Base-by-base conservation (phyloP, 2,113 vertebrate species). In the Macquaria australasica region DNA sequence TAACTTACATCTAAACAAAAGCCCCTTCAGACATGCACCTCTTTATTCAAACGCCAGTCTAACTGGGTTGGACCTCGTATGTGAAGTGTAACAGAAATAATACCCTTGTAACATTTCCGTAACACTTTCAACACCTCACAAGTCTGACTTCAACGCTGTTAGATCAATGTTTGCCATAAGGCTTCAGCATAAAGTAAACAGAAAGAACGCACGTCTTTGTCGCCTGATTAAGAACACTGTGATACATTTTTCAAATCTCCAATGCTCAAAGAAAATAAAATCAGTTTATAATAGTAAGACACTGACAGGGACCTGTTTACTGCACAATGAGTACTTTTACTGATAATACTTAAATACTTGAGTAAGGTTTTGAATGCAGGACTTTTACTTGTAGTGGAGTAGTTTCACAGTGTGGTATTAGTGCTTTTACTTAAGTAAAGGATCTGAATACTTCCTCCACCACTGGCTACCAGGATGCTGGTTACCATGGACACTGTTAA, bases 401-500 rank as follows among this genome's bases (percentile, higher is more conserved):
- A 64, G 21, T 64, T 39, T 5, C 37, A 66, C 63, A n/a, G 12
- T 25, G 6, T 39, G 6, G n/a, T 21, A 0, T 18, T 18, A 28
- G 25, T 34, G n/a, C 43, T 63, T 63, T 37, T 31, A 15, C 18
- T 34, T 11, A 9, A 37, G 2, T 20, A 28, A 50, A 64, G 2
- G 23, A 56, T 31, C 50, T 43, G 50, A 28, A 8, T 34, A 68
- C 11, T 43, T 68, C 64, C 7, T 68, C 51, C 7, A 21, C 11
- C 11, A 18, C n/a, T 31, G 48, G 23, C 14, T 10, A 11, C n/a
- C 25, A 4, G 58, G 82, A 51, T 60, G 63, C 14, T 11, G 5
- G 77, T 86, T 23, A 34, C 77, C 63, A 1, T 55, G 34, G 69
- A 81, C 72, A 75, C 68, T 0, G 16, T 21, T 82, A 5, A 60